phyloP scores from a whole-genome alignment of 2,797 vertebrate species.

The Rhincodon typus region DNA sequence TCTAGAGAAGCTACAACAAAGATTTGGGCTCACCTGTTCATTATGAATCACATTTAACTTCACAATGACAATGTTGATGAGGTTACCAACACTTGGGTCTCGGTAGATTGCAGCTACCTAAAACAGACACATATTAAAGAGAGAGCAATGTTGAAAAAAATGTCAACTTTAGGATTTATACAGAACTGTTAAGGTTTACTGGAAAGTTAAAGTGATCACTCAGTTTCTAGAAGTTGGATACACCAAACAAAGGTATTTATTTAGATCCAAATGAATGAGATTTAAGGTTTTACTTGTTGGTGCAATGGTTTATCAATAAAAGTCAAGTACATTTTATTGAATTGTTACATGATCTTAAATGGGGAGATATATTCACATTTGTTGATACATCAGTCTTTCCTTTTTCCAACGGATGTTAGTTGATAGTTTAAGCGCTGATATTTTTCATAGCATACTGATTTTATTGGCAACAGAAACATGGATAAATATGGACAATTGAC shows the following conservation, averaged over 20 bases:
- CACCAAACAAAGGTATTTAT: not conserved
- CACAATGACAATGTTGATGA: conserved; percentile 90
- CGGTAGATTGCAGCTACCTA: conserved; percentile 93
- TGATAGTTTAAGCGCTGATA: not conserved
- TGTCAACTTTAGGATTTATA: not conserved
- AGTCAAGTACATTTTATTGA: not conserved
- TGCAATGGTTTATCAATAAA: not conserved
- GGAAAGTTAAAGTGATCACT: not conserved
- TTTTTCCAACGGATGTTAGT: not conserved
- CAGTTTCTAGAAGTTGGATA: not conserved
- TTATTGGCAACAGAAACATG: not conserved
- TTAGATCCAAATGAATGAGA: not conserved
- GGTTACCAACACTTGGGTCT: conserved; percentile 91
- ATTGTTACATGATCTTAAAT: not conserved
- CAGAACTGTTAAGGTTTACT: not conserved
- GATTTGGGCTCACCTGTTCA: conserved; percentile 74
- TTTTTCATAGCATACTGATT: not conserved
- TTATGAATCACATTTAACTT: conserved; percentile 85
- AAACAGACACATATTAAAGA: conserved; percentile 50
- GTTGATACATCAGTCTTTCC: not conserved
- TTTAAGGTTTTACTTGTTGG: not conserved
- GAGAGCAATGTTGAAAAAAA: not conserved
- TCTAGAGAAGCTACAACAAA: not conserved
- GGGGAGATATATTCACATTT: not conserved
- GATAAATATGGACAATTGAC: not conserved